These are phyloP conservation scores for Eustalomyia histrio DNA, from an alignment of 2,888 invertebrate genomes.

Conservation along the genomic window DNA sequence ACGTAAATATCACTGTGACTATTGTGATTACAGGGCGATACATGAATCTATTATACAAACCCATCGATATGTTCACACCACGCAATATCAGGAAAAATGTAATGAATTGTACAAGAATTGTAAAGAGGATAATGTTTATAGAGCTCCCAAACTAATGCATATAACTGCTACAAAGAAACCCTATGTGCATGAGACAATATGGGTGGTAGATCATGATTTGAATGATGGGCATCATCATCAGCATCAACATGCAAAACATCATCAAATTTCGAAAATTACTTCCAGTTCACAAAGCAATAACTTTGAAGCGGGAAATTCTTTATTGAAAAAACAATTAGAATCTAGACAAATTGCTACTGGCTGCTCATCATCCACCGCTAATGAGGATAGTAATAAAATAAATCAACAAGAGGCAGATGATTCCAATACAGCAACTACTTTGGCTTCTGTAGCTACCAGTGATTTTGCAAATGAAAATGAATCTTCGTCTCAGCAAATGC, in stretches of 20 bases:
- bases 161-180: slow-evolving; percentile 71
- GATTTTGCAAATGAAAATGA: slow-evolving; percentile 74
- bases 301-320: slow-evolving; percentile 72
- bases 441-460: slow-evolving; percentile 74
- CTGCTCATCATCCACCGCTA: neutral
- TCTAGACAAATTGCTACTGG: slow-evolving; percentile 68
- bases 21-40: slow-evolving; percentile 88
- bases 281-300: slow-evolving; percentile 62
- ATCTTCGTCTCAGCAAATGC: slow-evolving; percentile 33
- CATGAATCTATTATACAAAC: slow-evolving; percentile 85
- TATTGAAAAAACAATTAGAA: slow-evolving; percentile 77
- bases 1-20: slow-evolving; percentile 84
- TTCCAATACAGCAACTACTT: slow-evolving; percentile 73
- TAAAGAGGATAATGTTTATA: slow-evolving; percentile 83
- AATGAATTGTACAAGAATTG: slow-evolving; percentile 85
- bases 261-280: slow-evolving; percentile 64
- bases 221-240: slow-evolving; percentile 65
- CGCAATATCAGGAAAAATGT: slow-evolving; percentile 89
- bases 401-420: slow-evolving; percentile 67
- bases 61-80: slow-evolving; percentile 87
- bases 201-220: slow-evolving; percentile 77
- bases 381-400: slow-evolving; percentile 42
- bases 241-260: slow-evolving; percentile 60
- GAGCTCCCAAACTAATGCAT: slow-evolving; percentile 83
- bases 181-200: slow-evolving; percentile 74